A percentile compares a stretch with the other conserved stretches of the same genome.
phyloP scores from a whole-genome alignment of 1,140 invertebrate species.

The Harlomillsia oculata region DNA sequence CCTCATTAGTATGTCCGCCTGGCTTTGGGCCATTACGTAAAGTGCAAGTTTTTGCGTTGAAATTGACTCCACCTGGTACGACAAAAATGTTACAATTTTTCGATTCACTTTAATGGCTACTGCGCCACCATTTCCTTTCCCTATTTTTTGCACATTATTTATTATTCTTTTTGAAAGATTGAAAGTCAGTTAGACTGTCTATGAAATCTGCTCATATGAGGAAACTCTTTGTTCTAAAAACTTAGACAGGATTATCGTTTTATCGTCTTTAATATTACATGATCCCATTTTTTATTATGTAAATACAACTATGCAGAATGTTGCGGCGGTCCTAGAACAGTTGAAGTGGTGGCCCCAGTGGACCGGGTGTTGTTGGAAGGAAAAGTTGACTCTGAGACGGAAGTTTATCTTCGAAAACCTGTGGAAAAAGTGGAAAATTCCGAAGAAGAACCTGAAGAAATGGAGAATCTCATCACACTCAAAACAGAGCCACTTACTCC shows the following conservation, averaged over 20 bases:
- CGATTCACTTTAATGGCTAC: not conserved
- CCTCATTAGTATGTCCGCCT: slow-evolving; percentile 1
- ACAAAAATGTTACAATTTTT: not conserved
- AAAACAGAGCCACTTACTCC: too few relatives aligned
- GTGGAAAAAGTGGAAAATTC: too few relatives aligned
- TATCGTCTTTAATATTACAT: too few relatives aligned
- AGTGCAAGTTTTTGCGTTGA: slow-evolving; percentile 14
- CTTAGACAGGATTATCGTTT: too few relatives aligned
- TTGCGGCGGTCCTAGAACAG: slow-evolving; percentile 19
- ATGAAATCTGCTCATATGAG: too few relatives aligned
- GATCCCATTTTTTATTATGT: not conserved
- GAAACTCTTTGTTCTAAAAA: too few relatives aligned
- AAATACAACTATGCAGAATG: slow-evolving; percentile 4
- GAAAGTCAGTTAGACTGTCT: too few relatives aligned
- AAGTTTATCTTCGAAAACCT: slow-evolving; percentile 16
- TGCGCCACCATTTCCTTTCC: not conserved
- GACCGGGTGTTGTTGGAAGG: slow-evolving; percentile 14
- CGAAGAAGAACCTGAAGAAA: too few relatives aligned
- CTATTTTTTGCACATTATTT: too few relatives aligned
- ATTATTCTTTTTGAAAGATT: too few relatives aligned
- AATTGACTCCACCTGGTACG: slow-evolving; percentile 24
- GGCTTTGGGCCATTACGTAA: slow-evolving; percentile 6
- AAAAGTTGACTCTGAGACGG: slow-evolving; percentile 18
- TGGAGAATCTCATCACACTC: too few relatives aligned
- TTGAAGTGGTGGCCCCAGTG: slow-evolving; percentile 5